Evolutionary conservation across 2,888 invertebrate genomes (phyloP), one percentile per base, ranked within the genome.

Genomic region (Andrena praecox): DNA sequence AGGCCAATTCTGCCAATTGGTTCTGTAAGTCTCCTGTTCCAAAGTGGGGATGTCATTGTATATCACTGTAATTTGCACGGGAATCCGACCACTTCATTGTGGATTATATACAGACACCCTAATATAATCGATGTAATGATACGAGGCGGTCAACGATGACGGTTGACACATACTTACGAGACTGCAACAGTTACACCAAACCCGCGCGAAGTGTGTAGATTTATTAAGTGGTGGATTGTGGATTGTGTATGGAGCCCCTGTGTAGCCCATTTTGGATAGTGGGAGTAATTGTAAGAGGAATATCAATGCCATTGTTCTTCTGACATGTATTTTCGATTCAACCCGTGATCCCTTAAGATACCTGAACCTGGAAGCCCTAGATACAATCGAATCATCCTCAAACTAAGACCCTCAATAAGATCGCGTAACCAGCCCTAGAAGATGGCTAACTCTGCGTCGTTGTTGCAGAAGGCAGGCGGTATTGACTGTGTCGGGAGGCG

Each of bases 391-490:
- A 56, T 27, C 24, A 27, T 56, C 7, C 8, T 56, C 0, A 10
- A 24, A 27, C 24, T 27, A 54, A 20, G 54, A 54, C 56, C 56
- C 10, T 27, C 0, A 20, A 56, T 56, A 24, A 56, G 56, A 56
- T 56, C 56, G 10, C 24, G 24, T 24, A 56, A 0, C 5, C 4
- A 0, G n/a, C 62, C 67, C 54, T 75, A 52, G 16, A 85, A 77
- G 77, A 91, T 93, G 92, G 93, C 91, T 93, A 93, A 93, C 93
- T 89, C 93, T 77, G 87, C 82, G 91, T 91, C 91, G 91, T 93
- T 94, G 94, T 94, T 94, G 90, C 93, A 94, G 94, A 93, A 94
- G 94, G 90, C 94, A 94, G 93, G 94, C 94, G 91, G 93, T 94
- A 87, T 92, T 94, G 90, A 93, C 93, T 84, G 94, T 94, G 77